Evolutionary conservation across 2,797 vertebrate species (phyloP).

Genomic region (Spheniscus humboldti): DNA sequence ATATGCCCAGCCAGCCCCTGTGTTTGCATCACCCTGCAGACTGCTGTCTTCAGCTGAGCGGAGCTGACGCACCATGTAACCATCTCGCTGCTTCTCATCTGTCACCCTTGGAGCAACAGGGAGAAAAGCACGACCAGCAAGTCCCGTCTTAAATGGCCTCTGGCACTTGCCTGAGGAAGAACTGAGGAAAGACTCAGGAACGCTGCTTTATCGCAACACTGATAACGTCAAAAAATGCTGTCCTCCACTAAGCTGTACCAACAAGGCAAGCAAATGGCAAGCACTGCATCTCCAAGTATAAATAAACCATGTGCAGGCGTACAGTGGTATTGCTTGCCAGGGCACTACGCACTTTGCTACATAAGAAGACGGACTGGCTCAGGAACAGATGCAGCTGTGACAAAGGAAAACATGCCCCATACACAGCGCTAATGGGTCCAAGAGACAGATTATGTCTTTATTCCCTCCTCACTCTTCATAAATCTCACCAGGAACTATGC

Average conservation of each 20-base stretch:
- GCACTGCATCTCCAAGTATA: background rate
- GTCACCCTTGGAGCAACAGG: accelerated
- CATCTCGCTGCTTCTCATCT: background rate
- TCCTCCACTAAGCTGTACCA: background rate
- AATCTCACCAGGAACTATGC: background rate
- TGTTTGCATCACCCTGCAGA: background rate
- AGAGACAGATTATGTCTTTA: background rate
- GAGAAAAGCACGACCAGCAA: background rate
- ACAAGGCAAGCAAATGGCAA: background rate
- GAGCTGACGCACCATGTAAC: background rate
- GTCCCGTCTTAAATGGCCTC: accelerated
- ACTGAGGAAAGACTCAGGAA: background rate
- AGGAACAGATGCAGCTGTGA: background rate
- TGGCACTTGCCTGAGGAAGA: background rate
- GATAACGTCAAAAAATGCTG: background rate
- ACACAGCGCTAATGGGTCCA: accelerated
- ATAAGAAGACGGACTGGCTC: background rate
- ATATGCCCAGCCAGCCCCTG: accelerated
- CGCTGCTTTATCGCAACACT: background rate
- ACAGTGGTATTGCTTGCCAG: background rate
- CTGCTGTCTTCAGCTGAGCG: background rate
- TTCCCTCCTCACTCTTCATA: background rate
- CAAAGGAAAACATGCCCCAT: accelerated
- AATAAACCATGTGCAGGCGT: background rate
- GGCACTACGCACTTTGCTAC: background rate